Percentiles rank a stretch among this genome's conserved stretches.
Conservation (phyloP, 2,797 vertebrate species). For the Tarsius wallacei region DNA sequence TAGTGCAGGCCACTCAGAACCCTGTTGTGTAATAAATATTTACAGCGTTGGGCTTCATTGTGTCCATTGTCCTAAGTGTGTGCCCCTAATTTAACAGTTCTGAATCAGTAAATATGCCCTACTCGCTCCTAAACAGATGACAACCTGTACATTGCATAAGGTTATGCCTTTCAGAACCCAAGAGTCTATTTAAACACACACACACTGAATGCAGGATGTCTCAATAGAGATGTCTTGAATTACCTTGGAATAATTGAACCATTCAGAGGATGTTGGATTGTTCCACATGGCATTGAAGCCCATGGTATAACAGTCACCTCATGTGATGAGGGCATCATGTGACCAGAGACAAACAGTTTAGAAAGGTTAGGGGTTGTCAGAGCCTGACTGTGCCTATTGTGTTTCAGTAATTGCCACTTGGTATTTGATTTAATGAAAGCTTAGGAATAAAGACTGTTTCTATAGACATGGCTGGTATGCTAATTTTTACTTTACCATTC, state of each 20-base stretch:
- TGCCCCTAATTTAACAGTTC: not conserved
- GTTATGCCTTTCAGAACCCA: constrained; percentile 48
- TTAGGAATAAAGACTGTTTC: constrained; percentile 86
- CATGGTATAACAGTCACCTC: constrained; percentile 81
- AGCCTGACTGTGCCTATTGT: constrained; percentile 90
- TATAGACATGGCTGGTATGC: constrained; percentile 85
- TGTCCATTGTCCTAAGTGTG: not conserved
- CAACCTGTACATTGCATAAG: constrained; percentile 1
- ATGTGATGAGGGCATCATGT: constrained; percentile 83
- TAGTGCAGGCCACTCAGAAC: not conserved
- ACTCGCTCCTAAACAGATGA: constrained; percentile 45
- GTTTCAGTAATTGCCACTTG: constrained; percentile 89
- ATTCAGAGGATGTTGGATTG: constrained; percentile 84
- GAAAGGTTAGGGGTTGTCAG: constrained; percentile 88
- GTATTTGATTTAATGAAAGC: constrained; percentile 89
- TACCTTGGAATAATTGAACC: constrained; percentile 85
- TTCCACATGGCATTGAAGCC: constrained; percentile 66
- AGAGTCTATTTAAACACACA: constrained; percentile 79
- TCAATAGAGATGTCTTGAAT: constrained; percentile 85
- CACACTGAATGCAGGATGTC: constrained; percentile 45
- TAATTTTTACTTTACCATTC: constrained; percentile 85
- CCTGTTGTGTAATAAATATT: constrained; percentile 53
- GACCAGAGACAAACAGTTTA: constrained; percentile 86
- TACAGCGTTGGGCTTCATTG: not conserved
- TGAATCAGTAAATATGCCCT: not conserved